phyloP scores from a whole-genome alignment of 2,797 vertebrate species.

The Enteromius mattozi region DNA sequence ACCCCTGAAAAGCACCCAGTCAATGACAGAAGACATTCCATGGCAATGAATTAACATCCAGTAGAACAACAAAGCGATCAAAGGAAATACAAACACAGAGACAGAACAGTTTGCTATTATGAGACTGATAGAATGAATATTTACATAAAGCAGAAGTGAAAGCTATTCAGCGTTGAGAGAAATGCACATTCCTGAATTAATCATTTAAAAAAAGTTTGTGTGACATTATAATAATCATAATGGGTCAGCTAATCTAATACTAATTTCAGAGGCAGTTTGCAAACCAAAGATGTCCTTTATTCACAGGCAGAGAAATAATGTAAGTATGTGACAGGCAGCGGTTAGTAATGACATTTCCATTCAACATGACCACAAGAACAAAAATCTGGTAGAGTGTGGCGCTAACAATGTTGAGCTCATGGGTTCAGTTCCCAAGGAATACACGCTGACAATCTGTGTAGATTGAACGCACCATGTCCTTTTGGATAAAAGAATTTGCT shows the following conservation, averaged over 20 bases:
- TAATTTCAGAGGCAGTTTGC: not conserved
- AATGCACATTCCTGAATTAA: not conserved
- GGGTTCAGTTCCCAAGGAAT: not conserved
- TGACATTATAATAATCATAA: not conserved
- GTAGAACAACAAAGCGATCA: conserved; percentile 34
- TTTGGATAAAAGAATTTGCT: not conserved
- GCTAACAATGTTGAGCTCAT: not conserved
- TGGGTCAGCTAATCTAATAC: not conserved
- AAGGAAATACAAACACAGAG: not conserved
- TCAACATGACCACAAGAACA: not conserved
- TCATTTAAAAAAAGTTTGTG: not conserved
- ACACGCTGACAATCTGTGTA: not conserved
- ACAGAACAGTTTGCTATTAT: not conserved
- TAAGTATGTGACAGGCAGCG: not conserved
- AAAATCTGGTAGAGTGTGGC: not conserved
- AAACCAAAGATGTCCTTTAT: not conserved
- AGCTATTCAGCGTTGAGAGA: not conserved
- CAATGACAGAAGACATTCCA: conserved; percentile 44
- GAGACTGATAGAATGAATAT: not conserved
- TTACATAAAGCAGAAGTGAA: not conserved
- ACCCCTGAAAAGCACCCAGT: conserved; percentile 24
- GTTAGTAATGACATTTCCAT: not conserved
- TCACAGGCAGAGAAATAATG: not conserved
- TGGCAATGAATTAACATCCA: conserved; percentile 47
- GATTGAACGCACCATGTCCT: not conserved